phyloP scores from a whole-genome alignment of 2,113 vertebrate species.

The Megaptera novaeangliae region DNA sequence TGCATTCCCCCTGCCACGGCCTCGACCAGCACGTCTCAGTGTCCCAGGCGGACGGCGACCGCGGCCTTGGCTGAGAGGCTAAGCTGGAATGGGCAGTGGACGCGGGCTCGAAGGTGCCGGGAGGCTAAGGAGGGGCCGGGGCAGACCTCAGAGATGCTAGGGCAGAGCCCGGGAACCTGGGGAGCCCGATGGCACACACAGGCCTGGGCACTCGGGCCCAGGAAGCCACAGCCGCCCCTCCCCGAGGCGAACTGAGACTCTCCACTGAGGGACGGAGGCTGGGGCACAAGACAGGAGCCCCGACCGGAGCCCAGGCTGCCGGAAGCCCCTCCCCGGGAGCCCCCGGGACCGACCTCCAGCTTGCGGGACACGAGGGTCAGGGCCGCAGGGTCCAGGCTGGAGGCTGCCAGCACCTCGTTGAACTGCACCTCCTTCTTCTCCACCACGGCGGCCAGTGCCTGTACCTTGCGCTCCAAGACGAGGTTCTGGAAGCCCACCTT shows the following conservation, averaged over 20 bases:
- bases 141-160: background rate
- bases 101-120: background rate
- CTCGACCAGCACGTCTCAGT: background rate
- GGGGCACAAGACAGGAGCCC: background rate
- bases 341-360: slow-evolving; percentile 83
- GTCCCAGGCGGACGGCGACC: fast-evolving
- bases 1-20: fast-evolving
- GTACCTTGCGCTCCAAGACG: slow-evolving; percentile 87
- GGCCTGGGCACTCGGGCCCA: too few species aligned
- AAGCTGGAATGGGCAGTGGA: fast-evolving
- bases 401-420: slow-evolving; percentile 80
- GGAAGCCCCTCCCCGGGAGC: fast-evolving
- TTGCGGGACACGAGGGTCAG: slow-evolving; percentile 81
- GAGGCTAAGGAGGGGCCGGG: fast-evolving
- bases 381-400: slow-evolving; percentile 83
- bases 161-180: background rate
- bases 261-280: background rate
- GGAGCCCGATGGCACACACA: fast-evolving
- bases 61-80: background rate
- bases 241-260: background rate
- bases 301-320: background rate
- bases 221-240: background rate
- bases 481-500: slow-evolving; percentile 84
- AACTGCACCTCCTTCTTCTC: slow-evolving; percentile 91
- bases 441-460: slow-evolving; percentile 72